Evolutionary conservation across 2,113 vertebrate species (phyloP), one percentile per base, ranked within the genome.

Genomic region (Ibidorhyncha struthersii): DNA sequence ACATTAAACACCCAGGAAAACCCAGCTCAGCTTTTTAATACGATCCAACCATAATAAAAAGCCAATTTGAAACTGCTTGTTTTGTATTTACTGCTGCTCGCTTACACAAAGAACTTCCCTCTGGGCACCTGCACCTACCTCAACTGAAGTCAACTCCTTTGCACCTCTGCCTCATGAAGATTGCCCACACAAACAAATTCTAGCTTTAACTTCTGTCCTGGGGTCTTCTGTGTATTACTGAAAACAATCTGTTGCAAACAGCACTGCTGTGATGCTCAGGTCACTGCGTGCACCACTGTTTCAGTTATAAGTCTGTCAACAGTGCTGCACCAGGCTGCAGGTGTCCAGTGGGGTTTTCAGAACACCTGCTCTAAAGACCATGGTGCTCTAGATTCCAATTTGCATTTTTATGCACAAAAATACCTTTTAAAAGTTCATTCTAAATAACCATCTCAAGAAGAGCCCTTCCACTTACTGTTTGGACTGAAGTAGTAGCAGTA

Each of bases 1-100:
- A 62, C 88, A 92, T 70, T 66, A 90, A 97, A 88, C 79, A 93
- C 74, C 66, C 88, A 86, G 66, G 45, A 90, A 96, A 93, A 95
- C 50, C 18, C 74, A 69, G 78, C 91, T 94, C 82, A 93, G 93
- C 78, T 93, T 56, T 86, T 85, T 61, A 14, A 59, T 76, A 82
- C 20, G 87, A 94, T 84, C 52, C 84, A 95, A 9, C 58, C 38
- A 12, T n/a, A 55, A 95, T n/a, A 55, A 80, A 94, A 79, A 85
- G 49, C 41, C 53, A 34, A 18, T 81, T 49, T 53, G 61, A 82
- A 96, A 59, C 27, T 66, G 69, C 29, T 79, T 63, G 40, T 45
- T 71, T 87, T 29, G 20, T 63, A 34, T 76, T 87, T 34, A n/a
- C 58, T 70, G n/a, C 43, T 93, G 59, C 77, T 71, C 0, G 0